phyloP scores from a whole-genome alignment of 2,888 invertebrate species.

The Ommatoiulus sabulosus region DNA sequence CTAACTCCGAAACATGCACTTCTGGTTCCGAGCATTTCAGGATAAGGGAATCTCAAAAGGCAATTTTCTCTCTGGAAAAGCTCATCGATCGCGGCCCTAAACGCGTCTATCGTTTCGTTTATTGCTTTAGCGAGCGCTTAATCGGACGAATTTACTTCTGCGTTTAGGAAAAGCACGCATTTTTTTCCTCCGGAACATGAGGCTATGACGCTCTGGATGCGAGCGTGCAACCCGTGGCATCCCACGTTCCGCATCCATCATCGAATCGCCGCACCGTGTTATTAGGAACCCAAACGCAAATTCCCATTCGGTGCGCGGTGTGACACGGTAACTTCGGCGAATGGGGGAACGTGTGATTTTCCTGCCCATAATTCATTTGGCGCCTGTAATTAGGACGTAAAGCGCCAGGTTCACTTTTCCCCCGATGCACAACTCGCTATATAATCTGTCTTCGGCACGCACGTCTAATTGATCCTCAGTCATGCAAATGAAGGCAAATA shows the following conservation, averaged over 20 bases:
- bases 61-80: too few relatives aligned
- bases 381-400: conserved; percentile 44
- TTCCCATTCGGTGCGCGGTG: not conserved
- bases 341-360: conserved; percentile 28
- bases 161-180: not conserved
- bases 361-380: conserved; percentile 45
- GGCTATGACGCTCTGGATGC: not conserved
- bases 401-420: conserved; percentile 46
- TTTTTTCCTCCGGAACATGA: not conserved
- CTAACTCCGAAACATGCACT: too few relatives aligned
- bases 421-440: conserved; percentile 33
- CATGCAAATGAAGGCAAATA: conserved; percentile 41
- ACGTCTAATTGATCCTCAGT: conserved; percentile 45
- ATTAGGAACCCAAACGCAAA: not conserved
- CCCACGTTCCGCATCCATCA: conserved; percentile 31
- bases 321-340: conserved; percentile 34
- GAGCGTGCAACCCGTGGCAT: not conserved
- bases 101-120: not conserved
- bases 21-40: too few relatives aligned
- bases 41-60: too few relatives aligned
- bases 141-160: not conserved
- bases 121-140: not conserved
- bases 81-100: not conserved
- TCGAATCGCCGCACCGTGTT: conserved; percentile 10
- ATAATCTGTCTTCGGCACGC: conserved; percentile 42